phyloP scores from a whole-genome alignment of 2,888 invertebrate species.

The Emmelina monodactyla region DNA sequence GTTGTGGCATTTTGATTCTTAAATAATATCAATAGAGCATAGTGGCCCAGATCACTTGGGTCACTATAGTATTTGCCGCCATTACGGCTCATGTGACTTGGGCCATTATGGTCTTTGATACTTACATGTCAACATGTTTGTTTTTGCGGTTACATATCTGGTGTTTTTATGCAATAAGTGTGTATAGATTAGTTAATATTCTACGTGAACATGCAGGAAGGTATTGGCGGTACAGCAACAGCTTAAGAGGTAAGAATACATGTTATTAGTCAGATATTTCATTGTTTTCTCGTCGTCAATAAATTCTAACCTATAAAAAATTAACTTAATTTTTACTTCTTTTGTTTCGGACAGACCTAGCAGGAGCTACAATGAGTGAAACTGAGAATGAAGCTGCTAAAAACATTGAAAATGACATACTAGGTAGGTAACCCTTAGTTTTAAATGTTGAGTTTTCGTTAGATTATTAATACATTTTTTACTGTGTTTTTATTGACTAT shows the following conservation, averaged over 20 bases:
- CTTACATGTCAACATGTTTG: constrained; percentile 5
- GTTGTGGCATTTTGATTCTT: too few relatives aligned
- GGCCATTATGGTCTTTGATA: constrained; percentile 12
- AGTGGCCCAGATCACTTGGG: too few relatives aligned
- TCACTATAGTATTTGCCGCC: constrained; percentile 10
- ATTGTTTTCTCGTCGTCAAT: constrained; percentile 2
- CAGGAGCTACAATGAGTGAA: constrained; percentile 5
- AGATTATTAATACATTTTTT: too few relatives aligned
- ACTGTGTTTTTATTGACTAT: too few relatives aligned
- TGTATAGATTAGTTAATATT: constrained; percentile 8
- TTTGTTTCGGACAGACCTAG: constrained; percentile 2
- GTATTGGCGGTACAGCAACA: constrained; percentile 7
- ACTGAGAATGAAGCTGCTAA: constrained; percentile 4
- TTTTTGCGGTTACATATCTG: constrained; percentile 6
- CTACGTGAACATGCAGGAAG: constrained; percentile 6
- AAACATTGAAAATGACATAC: constrained; percentile 4
- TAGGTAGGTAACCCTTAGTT: too few relatives aligned
- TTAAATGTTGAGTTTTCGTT: too few relatives aligned
- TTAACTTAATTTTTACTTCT: constrained; percentile 3
- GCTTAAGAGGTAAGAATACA: constrained; percentile 11
- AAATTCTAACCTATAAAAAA: constrained; percentile 5
- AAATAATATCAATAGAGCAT: too few relatives aligned
- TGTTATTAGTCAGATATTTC: constrained; percentile 5
- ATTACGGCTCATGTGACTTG: constrained; percentile 13
- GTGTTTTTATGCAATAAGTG: constrained; percentile 9